Evolutionary conservation across 2,888 invertebrate genomes (phyloP).

Genomic region (Chaetoderma sp.): DNA sequence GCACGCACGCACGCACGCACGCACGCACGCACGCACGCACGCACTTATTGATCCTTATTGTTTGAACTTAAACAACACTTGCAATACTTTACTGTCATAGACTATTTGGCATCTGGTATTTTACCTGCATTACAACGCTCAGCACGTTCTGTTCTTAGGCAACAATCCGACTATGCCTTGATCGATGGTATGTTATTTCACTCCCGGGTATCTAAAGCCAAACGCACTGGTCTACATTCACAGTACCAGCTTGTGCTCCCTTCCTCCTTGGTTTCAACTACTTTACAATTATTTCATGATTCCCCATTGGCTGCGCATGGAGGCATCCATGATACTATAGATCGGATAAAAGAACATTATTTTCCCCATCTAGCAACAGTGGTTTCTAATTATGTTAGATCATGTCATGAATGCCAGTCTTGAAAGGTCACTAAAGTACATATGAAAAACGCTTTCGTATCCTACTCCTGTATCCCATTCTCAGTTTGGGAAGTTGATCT

Average conservation of each 20-base stretch:
- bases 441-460: not conserved
- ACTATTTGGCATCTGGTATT: constrained; percentile 8
- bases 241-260: constrained; percentile 16
- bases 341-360: constrained; percentile 8
- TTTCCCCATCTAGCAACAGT: not conserved
- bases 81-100: too few relatives aligned
- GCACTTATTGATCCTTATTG: too few relatives aligned
- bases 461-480: not conserved
- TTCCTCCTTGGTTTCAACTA: not conserved
- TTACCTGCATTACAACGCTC: constrained; percentile 28
- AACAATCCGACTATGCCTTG: constrained; percentile 1
- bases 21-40: too few relatives aligned
- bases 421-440: too few relatives aligned
- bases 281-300: constrained; percentile 5
- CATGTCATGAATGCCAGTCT: too few relatives aligned
- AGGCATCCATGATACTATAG: constrained; percentile 11
- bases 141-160: constrained; percentile 16
- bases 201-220: constrained; percentile 10
- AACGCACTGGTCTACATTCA: constrained; percentile 1
- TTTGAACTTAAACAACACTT: too few relatives aligned
- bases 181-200: constrained; percentile 7
- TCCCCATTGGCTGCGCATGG: constrained; percentile 16
- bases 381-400: constrained; percentile 7
- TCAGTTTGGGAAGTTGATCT: not conserved
- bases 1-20: too few relatives aligned